phyloP scores from a whole-genome alignment of 2,113 vertebrate species.

The Taurulus bubalis region DNA sequence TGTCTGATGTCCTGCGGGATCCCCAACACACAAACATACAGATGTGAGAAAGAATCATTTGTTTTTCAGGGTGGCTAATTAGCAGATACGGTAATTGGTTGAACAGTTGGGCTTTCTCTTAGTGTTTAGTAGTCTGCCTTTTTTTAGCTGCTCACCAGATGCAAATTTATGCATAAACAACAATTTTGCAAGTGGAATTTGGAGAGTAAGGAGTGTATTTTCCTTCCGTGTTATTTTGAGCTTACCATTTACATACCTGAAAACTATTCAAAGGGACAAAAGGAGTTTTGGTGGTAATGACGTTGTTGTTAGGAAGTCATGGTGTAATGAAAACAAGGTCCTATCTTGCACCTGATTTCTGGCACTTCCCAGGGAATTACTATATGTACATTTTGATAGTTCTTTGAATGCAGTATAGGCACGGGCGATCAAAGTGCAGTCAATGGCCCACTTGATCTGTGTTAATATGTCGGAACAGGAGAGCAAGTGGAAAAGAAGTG shows the following conservation, averaged over 20 bases:
- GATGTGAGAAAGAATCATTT: constrained; percentile 11
- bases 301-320: constrained; percentile 4
- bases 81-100: constrained; percentile 29
- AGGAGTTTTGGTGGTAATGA: constrained; percentile 3
- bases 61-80: constrained; percentile 24
- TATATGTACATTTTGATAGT: constrained; percentile 35
- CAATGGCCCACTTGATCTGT: constrained; percentile 69
- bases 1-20: constrained; percentile 5
- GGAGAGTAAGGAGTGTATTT: constrained; percentile 22
- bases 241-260: constrained; percentile 16
- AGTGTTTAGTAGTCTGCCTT: constrained; percentile 5
- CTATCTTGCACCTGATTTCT: constrained; percentile 24
- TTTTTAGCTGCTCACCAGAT: constrained; percentile 40
- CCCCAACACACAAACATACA: constrained; percentile 12
- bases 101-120: constrained; percentile 14
- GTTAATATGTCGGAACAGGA: constrained; percentile 65
- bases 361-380: constrained; percentile 30
- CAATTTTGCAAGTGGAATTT: constrained; percentile 12
- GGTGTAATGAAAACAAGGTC: constrained; percentile 31
- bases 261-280: constrained; percentile 20
- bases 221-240: constrained; percentile 28
- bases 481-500: constrained; percentile 42
- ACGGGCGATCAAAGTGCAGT: constrained; percentile 60
- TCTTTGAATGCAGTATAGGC: constrained; percentile 54
- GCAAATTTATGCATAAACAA: constrained; percentile 45